phyloP scores from a whole-genome alignment of 2,113 vertebrate species.

The Sinocyclocheilus anophthalmus region DNA sequence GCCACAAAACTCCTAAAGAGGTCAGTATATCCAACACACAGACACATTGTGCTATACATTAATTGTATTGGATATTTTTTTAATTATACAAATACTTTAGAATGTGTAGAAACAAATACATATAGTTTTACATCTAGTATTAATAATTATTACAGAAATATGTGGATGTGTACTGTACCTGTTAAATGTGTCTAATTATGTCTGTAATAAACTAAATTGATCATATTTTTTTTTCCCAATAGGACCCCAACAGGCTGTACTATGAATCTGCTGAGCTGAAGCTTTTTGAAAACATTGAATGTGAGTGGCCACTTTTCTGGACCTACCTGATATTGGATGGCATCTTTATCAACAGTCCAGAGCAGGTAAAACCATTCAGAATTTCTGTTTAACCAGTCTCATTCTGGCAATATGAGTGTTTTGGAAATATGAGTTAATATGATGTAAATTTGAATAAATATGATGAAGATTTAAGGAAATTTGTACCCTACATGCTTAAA shows the following conservation, averaged over 20 bases:
- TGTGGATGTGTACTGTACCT: no score
- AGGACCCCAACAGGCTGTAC: slow-evolving; percentile 90
- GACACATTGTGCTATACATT: not conserved
- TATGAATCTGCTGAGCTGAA: slow-evolving; percentile 96
- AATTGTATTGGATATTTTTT: no score
- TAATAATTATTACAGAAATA: no score
- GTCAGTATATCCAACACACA: slow-evolving; percentile 63
- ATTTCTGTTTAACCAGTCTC: not conserved
- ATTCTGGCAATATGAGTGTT: not conserved
- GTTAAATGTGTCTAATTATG: no score
- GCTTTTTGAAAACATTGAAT: slow-evolving; percentile 97
- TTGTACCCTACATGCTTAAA: no score
- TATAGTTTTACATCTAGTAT: no score
- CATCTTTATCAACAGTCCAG: slow-evolving; percentile 86
- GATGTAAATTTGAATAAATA: not conserved
- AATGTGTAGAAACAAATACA: no score
- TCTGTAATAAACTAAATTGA: not conserved
- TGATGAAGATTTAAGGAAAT: no score
- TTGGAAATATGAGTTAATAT: no score
- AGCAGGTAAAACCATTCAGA: slow-evolving; percentile 78
- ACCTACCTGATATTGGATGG: slow-evolving; percentile 94
- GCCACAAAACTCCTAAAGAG: slow-evolving; percentile 94
- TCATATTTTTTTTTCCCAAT: not conserved
- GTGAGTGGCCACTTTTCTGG: slow-evolving; percentile 98
- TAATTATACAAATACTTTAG: no score